These are phyloP conservation scores for Spheniscus mendiculus DNA, from an alignment of 2,113 vertebrate genomes.

Conservation along the genomic window DNA sequence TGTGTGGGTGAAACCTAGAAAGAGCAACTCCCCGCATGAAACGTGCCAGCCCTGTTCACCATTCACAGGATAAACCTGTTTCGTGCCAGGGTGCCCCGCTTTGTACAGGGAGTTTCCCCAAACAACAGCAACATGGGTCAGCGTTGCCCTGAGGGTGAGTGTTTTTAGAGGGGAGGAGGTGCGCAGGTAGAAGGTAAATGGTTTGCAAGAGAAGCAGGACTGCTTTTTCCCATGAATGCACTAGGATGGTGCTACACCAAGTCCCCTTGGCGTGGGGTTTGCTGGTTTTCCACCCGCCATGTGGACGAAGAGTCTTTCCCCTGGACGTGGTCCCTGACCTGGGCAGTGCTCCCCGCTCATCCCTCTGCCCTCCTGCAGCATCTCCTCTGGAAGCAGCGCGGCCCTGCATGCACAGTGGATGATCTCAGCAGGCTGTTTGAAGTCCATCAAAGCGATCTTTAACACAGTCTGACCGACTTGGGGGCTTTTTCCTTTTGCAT, in stretches of 20 bases:
- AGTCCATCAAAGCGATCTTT: not conserved
- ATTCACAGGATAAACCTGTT: not conserved
- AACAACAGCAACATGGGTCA: rapidly evolving
- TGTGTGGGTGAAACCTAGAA: not conserved
- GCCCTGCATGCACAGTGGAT: rapidly evolving
- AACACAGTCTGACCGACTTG: not conserved
- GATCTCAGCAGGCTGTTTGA: not conserved
- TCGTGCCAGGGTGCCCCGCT: rapidly evolving
- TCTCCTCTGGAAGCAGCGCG: not conserved
- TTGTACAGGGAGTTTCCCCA: not conserved
- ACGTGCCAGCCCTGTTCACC: not conserved
- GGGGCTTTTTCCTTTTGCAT: not conserved
- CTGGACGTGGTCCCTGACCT: not conserved
- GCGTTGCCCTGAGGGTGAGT: not conserved
- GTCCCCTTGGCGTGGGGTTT: rapidly evolving
- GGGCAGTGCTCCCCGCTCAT: not conserved
- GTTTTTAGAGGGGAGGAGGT: not conserved
- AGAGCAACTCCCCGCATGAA: not conserved
- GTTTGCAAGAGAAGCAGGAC: not conserved
- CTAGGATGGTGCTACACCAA: not conserved
- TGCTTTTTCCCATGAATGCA: not conserved
- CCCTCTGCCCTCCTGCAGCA: not conserved
- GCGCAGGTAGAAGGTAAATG: not conserved
- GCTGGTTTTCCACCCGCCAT: not conserved
- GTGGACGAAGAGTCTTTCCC: not conserved